A percentile compares a stretch with the other conserved stretches of the same genome.
Evolutionary conservation across 2,888 invertebrate species (phyloP).

Genomic region (Sinohyriopsis cumingii): DNA sequence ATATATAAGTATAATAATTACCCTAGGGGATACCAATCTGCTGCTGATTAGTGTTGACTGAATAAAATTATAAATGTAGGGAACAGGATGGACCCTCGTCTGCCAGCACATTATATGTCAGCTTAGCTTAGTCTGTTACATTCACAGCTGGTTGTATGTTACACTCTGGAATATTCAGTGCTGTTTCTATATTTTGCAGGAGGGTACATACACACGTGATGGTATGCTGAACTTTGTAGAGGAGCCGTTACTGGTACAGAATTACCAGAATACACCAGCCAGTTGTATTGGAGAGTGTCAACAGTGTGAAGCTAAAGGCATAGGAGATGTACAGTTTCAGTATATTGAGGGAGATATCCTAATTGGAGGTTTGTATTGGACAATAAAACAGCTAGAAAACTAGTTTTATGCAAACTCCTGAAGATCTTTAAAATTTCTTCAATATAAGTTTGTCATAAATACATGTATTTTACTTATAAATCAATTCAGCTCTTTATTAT

Average conservation of each 20-base stretch:
- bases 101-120: too few relatives aligned
- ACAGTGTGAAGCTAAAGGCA: constrained; percentile 41
- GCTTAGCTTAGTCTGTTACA: too few relatives aligned
- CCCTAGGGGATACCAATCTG: too few relatives aligned
- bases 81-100: too few relatives aligned
- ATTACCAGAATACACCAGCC: constrained; percentile 39
- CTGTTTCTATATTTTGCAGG: constrained; percentile 18
- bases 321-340: constrained; percentile 50
- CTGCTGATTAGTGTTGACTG: too few relatives aligned
- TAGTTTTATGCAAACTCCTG: background rate
- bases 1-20: too few relatives aligned
- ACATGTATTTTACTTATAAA: background rate
- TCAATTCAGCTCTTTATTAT: background rate
- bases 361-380: constrained; percentile 55
- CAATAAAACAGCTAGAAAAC: background rate
- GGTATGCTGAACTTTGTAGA: constrained; percentile 25
- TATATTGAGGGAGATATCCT: constrained; percentile 54
- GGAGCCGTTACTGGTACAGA: constrained; percentile 12
- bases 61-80: too few relatives aligned
- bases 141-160: too few relatives aligned
- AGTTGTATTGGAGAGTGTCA: constrained; percentile 55
- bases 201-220: constrained; percentile 25
- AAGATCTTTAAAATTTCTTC: too few relatives aligned
- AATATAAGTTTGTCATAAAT: too few relatives aligned
- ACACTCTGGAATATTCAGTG: too few relatives aligned